phyloP scores from a whole-genome alignment of 2,113 vertebrate genomes.

The Bettongia penicillata region DNA sequence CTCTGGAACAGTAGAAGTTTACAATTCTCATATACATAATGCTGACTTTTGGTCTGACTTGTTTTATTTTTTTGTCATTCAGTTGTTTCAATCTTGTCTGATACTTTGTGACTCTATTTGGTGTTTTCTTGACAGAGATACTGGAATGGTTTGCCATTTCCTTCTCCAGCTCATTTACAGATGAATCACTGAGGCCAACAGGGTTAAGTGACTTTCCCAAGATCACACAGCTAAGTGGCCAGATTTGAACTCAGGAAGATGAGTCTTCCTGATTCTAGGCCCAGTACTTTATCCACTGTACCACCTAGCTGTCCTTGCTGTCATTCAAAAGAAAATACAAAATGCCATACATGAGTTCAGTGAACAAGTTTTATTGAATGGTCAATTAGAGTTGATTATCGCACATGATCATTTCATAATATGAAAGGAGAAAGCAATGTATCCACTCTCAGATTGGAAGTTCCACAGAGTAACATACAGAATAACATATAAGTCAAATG shows the following conservation, averaged over 20 bases:
- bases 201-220: no score
- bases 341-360: slow-evolving; percentile 48
- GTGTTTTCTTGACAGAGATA: no score
- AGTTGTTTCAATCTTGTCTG: no score
- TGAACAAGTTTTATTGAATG: slow-evolving; percentile 69
- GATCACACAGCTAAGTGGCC: no score
- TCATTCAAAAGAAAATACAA: slow-evolving; percentile 22
- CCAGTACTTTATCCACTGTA: no score
- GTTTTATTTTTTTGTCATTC: neutral
- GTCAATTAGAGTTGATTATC: slow-evolving; percentile 21
- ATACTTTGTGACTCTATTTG: no score
- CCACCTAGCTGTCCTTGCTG: no score
- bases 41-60: slow-evolving; percentile 42
- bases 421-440: slow-evolving; percentile 26
- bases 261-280: no score
- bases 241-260: no score
- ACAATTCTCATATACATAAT: slow-evolving; percentile 31
- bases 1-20: slow-evolving; percentile 23
- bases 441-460: neutral
- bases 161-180: no score
- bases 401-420: slow-evolving; percentile 19
- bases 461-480: neutral
- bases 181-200: no score
- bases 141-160: no score
- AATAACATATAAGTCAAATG: neutral